Conservation (phyloP, 1,140 invertebrate genomes). For the Drosophila insularis region DNA sequence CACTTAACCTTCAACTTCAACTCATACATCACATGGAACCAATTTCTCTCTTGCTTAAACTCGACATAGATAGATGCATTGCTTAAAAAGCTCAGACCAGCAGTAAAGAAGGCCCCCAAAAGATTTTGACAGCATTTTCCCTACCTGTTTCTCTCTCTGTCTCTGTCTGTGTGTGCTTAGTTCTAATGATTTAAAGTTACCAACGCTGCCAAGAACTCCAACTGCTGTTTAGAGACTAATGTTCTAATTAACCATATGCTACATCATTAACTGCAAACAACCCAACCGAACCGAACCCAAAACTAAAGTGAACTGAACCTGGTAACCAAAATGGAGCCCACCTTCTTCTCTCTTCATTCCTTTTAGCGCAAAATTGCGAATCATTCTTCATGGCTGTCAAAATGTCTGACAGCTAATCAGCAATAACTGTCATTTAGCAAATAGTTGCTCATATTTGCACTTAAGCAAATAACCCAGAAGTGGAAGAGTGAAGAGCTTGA, state of each 20-base stretch:
- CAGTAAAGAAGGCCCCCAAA: background rate
- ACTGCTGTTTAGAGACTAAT: slow-evolving; percentile 56
- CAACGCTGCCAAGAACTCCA: slow-evolving; percentile 22
- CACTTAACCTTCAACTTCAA: slow-evolving; percentile 45
- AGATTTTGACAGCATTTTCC: slow-evolving; percentile 36
- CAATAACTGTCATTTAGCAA: slow-evolving; percentile 81
- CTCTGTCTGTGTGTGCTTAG: background rate
- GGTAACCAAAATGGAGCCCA: slow-evolving; percentile 13
- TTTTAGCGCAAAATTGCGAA: slow-evolving; percentile 67
- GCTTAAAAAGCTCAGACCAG: slow-evolving; percentile 24
- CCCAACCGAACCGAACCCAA: slow-evolving; percentile 1
- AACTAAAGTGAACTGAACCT: slow-evolving; percentile 2
- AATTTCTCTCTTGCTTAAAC: slow-evolving; percentile 14
- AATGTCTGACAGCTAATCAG: slow-evolving; percentile 80
- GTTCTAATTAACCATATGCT: slow-evolving; percentile 78
- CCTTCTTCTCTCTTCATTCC: slow-evolving; percentile 16
- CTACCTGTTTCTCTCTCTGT: background rate
- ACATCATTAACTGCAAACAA: slow-evolving; percentile 70
- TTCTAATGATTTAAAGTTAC: slow-evolving; percentile 72
- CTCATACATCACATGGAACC: slow-evolving; percentile 50
- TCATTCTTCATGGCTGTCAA: slow-evolving; percentile 79
- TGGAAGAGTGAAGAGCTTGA: slow-evolving; percentile 9
- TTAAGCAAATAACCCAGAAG: slow-evolving; percentile 73
- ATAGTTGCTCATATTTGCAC: slow-evolving; percentile 81
- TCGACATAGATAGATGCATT: slow-evolving; percentile 17